Conservation (phyloP, 2,888 invertebrate species). For the Nemotelus pantherinus region DNA sequence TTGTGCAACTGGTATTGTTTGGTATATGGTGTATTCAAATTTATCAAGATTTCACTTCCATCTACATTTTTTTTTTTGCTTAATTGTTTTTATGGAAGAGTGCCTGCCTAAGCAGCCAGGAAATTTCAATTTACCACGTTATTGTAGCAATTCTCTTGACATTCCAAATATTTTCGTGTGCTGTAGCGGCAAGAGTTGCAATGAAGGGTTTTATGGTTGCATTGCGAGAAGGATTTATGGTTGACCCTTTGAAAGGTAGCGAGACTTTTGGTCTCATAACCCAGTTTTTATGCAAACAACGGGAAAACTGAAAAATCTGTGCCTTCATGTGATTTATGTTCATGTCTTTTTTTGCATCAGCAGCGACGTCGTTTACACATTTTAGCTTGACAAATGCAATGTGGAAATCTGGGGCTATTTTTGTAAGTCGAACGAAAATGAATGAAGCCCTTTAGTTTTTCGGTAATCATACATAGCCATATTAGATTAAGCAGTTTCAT, state of each 20-base stretch:
- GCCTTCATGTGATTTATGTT: background rate
- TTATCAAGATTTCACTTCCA: conserved; percentile 5
- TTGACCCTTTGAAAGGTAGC: background rate
- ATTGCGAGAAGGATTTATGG: conserved; percentile 23
- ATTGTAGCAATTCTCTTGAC: conserved; percentile 27
- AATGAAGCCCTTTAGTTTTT: too few relatives aligned
- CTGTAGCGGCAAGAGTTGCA: conserved; percentile 18
- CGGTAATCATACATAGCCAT: too few relatives aligned
- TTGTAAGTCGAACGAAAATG: too few relatives aligned
- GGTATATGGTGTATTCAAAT: conserved; percentile 4
- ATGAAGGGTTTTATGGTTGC: conserved; percentile 25
- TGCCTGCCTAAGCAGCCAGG: background rate
- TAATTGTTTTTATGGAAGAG: background rate
- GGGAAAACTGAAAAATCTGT: background rate
- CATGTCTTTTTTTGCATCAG: background rate
- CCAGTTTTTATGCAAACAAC: conserved; percentile 30
- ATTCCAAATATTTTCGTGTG: conserved; percentile 34
- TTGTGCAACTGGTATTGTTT: conserved; percentile 25
- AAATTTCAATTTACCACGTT: conserved; percentile 39
- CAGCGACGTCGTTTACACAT: too few relatives aligned
- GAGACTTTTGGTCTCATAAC: conserved; percentile 7
- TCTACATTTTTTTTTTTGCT: background rate
- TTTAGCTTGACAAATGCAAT: too few relatives aligned
- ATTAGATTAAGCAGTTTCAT: too few relatives aligned
- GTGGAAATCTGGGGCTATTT: too few relatives aligned